phyloP scores from a whole-genome alignment of 2,888 invertebrate genomes.

The Teleiodes luculella region DNA sequence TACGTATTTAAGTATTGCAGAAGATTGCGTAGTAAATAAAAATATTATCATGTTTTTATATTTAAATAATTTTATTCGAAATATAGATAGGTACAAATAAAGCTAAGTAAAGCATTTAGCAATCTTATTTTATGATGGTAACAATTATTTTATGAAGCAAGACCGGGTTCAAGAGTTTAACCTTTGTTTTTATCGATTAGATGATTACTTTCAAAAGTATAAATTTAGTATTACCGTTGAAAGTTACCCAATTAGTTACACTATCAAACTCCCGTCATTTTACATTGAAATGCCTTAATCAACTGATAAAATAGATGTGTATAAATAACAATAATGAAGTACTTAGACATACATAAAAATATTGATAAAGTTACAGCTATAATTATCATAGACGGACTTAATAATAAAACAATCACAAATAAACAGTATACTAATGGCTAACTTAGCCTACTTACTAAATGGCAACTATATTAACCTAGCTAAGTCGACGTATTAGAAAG shows the following conservation, averaged over 20 bases:
- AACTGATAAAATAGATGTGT: neutral
- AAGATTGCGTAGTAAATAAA: too few species aligned
- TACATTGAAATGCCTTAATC: constrained; percentile 17
- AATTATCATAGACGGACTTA: neutral
- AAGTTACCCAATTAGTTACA: constrained; percentile 35
- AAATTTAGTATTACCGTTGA: neutral
- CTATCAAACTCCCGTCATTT: constrained; percentile 50
- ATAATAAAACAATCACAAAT: constrained; percentile 1
- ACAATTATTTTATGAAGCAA: constrained; percentile 19
- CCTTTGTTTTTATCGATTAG: too few species aligned
- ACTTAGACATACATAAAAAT: neutral
- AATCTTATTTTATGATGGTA: constrained; percentile 24
- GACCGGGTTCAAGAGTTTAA: constrained; percentile 64
- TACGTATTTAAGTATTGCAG: too few species aligned
- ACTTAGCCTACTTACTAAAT: constrained; percentile 50
- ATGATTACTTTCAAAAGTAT: neutral
- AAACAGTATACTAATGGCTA: constrained; percentile 23
- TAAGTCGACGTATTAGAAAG: constrained; percentile 38
- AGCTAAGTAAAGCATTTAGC: too few species aligned
- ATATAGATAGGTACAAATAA: too few species aligned
- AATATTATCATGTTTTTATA: too few species aligned
- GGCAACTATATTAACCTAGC: constrained; percentile 51
- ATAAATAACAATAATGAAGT: neutral
- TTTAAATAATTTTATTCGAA: too few species aligned
- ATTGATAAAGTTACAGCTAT: neutral